phyloP scores from a whole-genome alignment of 1,140 invertebrate genomes.

The Drosophila varians region DNA sequence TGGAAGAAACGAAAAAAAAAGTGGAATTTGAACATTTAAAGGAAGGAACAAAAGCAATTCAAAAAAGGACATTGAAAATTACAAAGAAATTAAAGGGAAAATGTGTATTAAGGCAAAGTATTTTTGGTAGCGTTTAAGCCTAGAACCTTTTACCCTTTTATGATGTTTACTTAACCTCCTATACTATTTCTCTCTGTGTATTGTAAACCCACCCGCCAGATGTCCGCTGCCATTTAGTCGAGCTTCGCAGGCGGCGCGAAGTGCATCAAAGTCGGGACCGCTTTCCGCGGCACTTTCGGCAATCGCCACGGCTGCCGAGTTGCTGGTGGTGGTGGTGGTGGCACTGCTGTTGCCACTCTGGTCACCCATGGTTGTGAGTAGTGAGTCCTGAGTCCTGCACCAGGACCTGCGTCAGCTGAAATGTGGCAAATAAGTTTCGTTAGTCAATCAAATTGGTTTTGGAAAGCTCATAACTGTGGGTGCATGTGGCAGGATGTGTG shows the following conservation, averaged over 20 bases:
- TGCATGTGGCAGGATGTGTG: not conserved
- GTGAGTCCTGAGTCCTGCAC: constrained; percentile 16
- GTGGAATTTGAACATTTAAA: no score
- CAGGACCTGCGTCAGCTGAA: constrained; percentile 42
- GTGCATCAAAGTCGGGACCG: constrained; percentile 61
- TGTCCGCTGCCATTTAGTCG: constrained; percentile 53
- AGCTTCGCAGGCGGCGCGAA: constrained; percentile 48
- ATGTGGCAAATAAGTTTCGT: constrained; percentile 35
- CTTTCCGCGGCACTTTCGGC: constrained; percentile 58
- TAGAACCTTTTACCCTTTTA: no score
- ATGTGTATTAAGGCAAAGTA: no score
- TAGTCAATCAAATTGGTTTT: constrained; percentile 54
- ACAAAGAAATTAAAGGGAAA: no score
- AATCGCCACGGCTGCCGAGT: constrained; percentile 12
- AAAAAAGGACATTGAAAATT: no score
- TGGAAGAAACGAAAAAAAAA: not conserved
- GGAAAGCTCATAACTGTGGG: constrained; percentile 26
- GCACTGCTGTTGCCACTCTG: constrained; percentile 23
- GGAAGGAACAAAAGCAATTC: no score
- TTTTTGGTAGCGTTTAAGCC: no score
- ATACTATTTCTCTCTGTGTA: constrained; percentile 4
- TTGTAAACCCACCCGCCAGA: constrained; percentile 16
- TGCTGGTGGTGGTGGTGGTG: constrained; percentile 12
- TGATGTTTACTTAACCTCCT: not conserved
- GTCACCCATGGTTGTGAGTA: constrained; percentile 40